These are phyloP conservation scores for Frankliniella intonsa DNA, from an alignment of 2,888 invertebrate genomes.

Conservation along the genomic window DNA sequence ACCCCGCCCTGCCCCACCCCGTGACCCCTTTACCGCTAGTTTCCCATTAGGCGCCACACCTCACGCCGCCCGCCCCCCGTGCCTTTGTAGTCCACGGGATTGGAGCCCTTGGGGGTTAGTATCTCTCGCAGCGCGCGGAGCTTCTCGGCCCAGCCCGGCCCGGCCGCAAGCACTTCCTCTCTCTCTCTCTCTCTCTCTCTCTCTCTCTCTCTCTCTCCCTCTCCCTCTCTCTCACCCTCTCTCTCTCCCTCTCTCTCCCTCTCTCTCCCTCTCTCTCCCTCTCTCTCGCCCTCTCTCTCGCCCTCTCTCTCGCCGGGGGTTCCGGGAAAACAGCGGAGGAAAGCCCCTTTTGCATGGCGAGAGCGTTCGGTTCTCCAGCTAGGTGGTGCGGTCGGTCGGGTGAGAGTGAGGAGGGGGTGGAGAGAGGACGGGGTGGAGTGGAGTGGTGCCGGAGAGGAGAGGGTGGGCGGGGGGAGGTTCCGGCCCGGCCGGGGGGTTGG, in stretches of 20 bases:
- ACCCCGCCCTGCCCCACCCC: neutral
- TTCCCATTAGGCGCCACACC: neutral
- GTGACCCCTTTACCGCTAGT: neutral
- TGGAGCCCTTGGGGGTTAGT: too few relatives aligned
- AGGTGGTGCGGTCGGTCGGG: too few relatives aligned
- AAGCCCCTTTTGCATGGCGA: too few relatives aligned
- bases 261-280: neutral
- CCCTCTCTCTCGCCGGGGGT: too few relatives aligned
- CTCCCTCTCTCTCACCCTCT: neutral
- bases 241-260: neutral
- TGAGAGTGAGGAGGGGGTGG: too few relatives aligned
- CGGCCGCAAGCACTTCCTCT: neutral
- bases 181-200: neutral
- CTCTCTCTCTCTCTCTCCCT: neutral
- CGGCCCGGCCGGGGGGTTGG: too few relatives aligned
- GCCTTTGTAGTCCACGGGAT: neutral
- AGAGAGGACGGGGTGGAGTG: neutral
- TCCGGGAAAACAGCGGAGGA: too few relatives aligned
- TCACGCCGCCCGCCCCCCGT: neutral
- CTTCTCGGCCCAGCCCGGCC: neutral
- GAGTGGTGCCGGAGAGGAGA: neutral
- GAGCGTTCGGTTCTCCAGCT: too few relatives aligned
- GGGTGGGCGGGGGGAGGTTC: neutral
- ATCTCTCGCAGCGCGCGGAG: neutral
- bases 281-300: too few relatives aligned